A percentile compares a stretch with the other conserved stretches of the same genome.
Evolutionary conservation across 2,888 invertebrate species (phyloP).

Genomic region (Trachelus stipa): DNA sequence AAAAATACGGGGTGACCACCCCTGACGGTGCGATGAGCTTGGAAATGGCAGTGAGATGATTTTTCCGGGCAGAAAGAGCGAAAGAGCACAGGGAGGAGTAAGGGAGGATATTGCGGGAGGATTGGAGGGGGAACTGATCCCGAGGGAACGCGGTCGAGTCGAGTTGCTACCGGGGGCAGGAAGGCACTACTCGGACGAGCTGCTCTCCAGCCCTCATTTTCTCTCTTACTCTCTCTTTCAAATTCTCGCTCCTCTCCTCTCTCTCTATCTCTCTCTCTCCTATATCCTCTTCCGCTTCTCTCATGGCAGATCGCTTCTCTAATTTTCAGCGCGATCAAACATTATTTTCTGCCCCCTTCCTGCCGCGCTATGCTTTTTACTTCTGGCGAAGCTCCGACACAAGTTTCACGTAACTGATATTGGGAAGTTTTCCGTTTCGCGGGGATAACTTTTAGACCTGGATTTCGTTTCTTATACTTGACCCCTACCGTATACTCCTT

Average conservation of each 20-base stretch:
- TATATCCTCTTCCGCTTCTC: background rate
- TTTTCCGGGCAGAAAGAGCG: conserved; percentile 38
- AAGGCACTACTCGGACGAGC: conserved; percentile 25
- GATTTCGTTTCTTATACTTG: conserved; percentile 8
- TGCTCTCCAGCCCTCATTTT: conserved; percentile 21
- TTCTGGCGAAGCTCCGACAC: conserved; percentile 12
- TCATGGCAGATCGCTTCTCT: conserved; percentile 49
- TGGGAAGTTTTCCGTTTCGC: conserved; percentile 40
- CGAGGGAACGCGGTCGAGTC: conserved; percentile 39
- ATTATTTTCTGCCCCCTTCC: conserved; percentile 48
- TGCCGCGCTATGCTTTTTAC: conserved; percentile 10
- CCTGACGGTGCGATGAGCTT: conserved; percentile 44
- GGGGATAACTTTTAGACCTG: conserved; percentile 33
- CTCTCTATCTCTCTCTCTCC: conserved; percentile 1
- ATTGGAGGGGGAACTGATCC: conserved; percentile 29
- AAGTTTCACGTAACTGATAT: conserved; percentile 56
- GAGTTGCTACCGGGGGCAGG: conserved; percentile 39
- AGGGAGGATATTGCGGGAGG: conserved; percentile 21
- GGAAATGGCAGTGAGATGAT: conserved; percentile 49
- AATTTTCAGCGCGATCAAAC: conserved; percentile 61
- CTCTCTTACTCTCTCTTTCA: conserved; percentile 19
- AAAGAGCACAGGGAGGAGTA: conserved; percentile 24
- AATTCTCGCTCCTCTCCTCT: conserved; percentile 12
- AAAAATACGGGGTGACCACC: conserved; percentile 23
- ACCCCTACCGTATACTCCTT: background rate